These are phyloP conservation scores for Brachypteracias leptosomus DNA, from an alignment of 2,113 vertebrate species.

Conservation along the genomic window DNA sequence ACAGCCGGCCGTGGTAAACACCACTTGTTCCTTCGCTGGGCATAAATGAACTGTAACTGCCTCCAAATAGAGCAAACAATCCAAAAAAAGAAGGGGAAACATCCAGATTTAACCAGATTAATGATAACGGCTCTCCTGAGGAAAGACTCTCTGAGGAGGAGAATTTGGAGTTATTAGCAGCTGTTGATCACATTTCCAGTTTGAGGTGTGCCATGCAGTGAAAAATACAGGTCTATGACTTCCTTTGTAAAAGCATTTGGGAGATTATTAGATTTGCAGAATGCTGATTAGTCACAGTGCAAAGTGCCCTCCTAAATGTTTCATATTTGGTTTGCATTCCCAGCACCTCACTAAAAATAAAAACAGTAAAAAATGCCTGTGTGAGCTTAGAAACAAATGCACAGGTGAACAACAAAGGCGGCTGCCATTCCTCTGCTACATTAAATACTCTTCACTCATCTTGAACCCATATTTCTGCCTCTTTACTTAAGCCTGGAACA, in stretches of 20 bases:
- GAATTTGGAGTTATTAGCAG: constrained; percentile 11
- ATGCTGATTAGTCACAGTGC: background rate
- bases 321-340: background rate
- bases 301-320: background rate
- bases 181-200: background rate
- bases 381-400: background rate
- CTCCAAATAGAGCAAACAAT: constrained; percentile 41
- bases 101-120: constrained; percentile 60
- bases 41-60: constrained; percentile 16
- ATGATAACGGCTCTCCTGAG: background rate
- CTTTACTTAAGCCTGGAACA: background rate
- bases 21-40: background rate
- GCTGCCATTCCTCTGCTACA: background rate
- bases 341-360: background rate
- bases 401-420: background rate
- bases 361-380: background rate
- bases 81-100: constrained; percentile 31
- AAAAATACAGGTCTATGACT: constrained; percentile 4
- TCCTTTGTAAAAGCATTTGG: background rate
- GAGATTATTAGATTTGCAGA: background rate
- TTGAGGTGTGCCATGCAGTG: background rate
- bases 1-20: background rate
- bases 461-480: background rate
- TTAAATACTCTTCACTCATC: background rate
- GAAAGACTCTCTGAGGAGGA: constrained; percentile 25